Evolutionary conservation across 2,797 vertebrate species (phyloP).

Genomic region (Pogoniulus pusillus): DNA sequence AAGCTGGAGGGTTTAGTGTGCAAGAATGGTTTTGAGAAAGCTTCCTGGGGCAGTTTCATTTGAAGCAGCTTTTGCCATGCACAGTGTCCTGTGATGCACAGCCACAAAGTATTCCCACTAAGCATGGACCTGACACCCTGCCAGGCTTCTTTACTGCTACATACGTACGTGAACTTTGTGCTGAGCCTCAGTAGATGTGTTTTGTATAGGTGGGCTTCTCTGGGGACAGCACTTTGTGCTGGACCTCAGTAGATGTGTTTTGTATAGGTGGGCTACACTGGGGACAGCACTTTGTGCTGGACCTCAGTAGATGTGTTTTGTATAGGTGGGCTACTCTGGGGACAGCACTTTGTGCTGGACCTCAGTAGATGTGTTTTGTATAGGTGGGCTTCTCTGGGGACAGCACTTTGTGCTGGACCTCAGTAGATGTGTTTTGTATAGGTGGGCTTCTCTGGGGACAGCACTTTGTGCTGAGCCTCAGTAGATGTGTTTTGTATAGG

Average conservation of each 20-base stretch:
- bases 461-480: neutral
- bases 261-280: too few relatives aligned
- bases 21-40: neutral
- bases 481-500: neutral
- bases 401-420: too few relatives aligned
- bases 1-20: neutral
- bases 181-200: neutral
- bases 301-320: neutral
- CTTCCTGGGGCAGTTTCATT: neutral
- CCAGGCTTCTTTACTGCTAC: neutral
- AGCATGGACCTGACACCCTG: neutral
- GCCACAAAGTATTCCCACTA: neutral
- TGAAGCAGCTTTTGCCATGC: neutral
- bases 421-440: too few relatives aligned
- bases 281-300: neutral
- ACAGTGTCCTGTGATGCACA: neutral
- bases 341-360: too few relatives aligned
- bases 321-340: neutral
- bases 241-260: too few relatives aligned
- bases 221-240: neutral
- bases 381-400: too few relatives aligned
- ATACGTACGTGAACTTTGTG: rapidly evolving
- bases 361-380: too few relatives aligned
- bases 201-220: neutral
- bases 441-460: too few relatives aligned